phyloP scores from a whole-genome alignment of 1,140 invertebrate genomes.

The Manduca sexta region DNA sequence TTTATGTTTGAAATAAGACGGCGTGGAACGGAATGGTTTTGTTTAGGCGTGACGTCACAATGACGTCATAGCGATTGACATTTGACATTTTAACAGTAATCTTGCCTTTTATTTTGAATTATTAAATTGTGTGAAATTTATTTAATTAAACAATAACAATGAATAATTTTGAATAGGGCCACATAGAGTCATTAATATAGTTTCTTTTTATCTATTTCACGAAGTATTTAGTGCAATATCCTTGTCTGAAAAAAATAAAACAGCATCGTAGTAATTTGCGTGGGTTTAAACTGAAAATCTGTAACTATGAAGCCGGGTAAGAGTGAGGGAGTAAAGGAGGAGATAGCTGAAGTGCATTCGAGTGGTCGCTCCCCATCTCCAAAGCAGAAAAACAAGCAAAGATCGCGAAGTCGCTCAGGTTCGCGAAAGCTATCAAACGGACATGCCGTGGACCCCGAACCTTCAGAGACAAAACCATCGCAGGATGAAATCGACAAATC shows the following conservation, averaged over 20 bases:
- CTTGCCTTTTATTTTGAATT: conserved; percentile 22
- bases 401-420: conserved; percentile 41
- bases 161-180: background rate
- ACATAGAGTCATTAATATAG: background rate
- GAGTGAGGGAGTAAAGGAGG: conserved; percentile 50
- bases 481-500: conserved; percentile 20
- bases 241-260: background rate
- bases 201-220: too few species aligned
- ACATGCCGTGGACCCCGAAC: conserved; percentile 33
- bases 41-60: conserved; percentile 43
- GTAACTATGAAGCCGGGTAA: conserved; percentile 60
- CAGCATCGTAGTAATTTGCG: conserved; percentile 6
- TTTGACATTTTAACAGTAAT: conserved; percentile 44
- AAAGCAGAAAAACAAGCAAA: conserved; percentile 41
- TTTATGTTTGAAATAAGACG: background rate
- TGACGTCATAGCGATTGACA: conserved; percentile 58
- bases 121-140: background rate
- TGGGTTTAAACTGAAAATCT: conserved; percentile 17
- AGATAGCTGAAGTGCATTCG: conserved; percentile 58
- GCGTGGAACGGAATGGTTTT: conserved; percentile 28
- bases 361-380: conserved; percentile 55
- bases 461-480: conserved; percentile 8
- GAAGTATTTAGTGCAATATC: too few species aligned
- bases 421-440: conserved; percentile 60
- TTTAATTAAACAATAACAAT: conserved; percentile 18